phyloP scores from a whole-genome alignment of 2,113 vertebrate species.

The Mesitornis unicolor region DNA sequence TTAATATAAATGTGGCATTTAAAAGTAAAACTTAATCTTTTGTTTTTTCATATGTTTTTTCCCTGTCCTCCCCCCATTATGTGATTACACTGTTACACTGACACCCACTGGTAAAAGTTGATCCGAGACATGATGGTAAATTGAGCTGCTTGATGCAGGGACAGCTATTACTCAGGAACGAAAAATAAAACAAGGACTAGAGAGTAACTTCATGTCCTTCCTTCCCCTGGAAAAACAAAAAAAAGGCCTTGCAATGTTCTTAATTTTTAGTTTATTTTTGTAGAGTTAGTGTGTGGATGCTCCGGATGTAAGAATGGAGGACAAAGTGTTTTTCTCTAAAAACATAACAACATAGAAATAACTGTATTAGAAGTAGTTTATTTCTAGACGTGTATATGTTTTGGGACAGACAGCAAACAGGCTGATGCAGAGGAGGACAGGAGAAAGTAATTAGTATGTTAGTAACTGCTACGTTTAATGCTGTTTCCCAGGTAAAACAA shows the following conservation, averaged over 20 bases:
- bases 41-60: background rate
- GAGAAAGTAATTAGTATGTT: background rate
- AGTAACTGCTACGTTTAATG: background rate
- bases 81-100: constrained; percentile 45
- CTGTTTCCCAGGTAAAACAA: background rate
- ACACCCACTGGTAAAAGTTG: constrained; percentile 48
- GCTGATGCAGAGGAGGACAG: background rate
- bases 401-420: background rate
- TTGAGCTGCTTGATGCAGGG: background rate
- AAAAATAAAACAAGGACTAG: background rate
- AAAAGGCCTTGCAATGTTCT: background rate
- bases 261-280: background rate
- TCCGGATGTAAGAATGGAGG: background rate
- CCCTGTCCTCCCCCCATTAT: background rate
- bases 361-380: background rate
- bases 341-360: background rate
- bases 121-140: background rate
- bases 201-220: background rate
- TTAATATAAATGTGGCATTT: background rate
- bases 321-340: background rate
- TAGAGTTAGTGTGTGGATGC: background rate
- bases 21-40: constrained; percentile 3
- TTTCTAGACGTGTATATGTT: background rate
- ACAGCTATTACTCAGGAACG: background rate
- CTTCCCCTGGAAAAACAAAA: background rate